Percentiles rank a stretch among this genome's conserved stretches.
Evolutionary conservation across 2,888 invertebrate species (phyloP).

Genomic region (Drosophila kokeensis): DNA sequence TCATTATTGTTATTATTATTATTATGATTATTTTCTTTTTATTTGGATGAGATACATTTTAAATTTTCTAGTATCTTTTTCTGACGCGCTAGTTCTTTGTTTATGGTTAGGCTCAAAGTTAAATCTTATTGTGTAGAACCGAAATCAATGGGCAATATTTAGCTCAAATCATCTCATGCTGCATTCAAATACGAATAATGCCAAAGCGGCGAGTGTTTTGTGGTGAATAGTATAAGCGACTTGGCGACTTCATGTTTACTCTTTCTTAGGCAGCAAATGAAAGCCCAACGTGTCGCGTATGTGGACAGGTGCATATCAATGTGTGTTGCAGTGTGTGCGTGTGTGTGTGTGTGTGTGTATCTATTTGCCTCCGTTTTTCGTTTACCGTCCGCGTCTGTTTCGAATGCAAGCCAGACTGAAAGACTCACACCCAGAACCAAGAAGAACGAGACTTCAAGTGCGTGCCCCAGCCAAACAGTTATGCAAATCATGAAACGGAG

Average conservation of each 20-base stretch:
- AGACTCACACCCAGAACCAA: constrained; percentile 35
- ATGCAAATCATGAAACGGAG: constrained; percentile 69
- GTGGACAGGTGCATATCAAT: constrained; percentile 70
- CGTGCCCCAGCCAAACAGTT: constrained; percentile 70
- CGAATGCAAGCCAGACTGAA: constrained; percentile 54
- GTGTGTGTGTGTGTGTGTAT: constrained; percentile 25
- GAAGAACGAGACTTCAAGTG: constrained; percentile 51
- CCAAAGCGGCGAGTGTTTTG: constrained; percentile 23
- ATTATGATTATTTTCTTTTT: not conserved
- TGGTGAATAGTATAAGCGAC: constrained; percentile 40
- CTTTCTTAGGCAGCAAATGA: constrained; percentile 68
- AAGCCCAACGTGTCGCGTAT: constrained; percentile 68
- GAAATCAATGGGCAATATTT: not conserved
- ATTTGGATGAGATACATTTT: not conserved
- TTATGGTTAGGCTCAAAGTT: not conserved
- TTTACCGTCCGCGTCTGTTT: constrained; percentile 54
- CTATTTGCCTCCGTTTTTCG: constrained; percentile 68
- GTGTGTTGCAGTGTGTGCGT: constrained; percentile 34
- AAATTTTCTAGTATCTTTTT: not conserved
- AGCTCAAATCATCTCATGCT: not conserved
- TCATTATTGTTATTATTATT: not conserved
- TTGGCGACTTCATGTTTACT: constrained; percentile 56
- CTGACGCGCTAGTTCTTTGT: not conserved
- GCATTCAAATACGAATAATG: not conserved
- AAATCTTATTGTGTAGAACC: not conserved